Conservation (phyloP, 2,113 vertebrate species). For the Anhinga anhinga region DNA sequence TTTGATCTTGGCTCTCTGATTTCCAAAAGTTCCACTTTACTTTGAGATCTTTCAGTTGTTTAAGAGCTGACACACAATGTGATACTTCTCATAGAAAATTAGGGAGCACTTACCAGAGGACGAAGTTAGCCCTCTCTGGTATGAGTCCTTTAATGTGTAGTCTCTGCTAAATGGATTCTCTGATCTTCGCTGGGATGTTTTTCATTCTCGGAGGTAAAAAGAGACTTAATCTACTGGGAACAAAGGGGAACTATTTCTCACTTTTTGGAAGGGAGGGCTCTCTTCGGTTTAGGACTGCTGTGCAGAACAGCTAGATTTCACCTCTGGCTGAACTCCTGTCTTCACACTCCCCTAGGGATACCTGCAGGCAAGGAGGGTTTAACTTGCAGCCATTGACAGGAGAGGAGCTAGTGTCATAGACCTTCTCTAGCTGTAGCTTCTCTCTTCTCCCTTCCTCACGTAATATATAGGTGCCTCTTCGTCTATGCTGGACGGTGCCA, state of each 20-base stretch:
- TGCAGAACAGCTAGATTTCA: neutral
- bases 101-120: neutral
- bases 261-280: neutral
- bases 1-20: neutral
- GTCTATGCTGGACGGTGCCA: neutral
- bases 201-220: conserved; percentile 8
- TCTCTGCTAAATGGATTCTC: neutral
- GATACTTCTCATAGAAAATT: neutral
- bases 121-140: neutral
- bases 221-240: neutral
- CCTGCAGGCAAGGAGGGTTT: neutral
- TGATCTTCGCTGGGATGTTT: conserved; percentile 13
- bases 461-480: neutral
- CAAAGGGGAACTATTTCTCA: neutral
- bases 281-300: neutral
- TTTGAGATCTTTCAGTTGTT: neutral
- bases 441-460: neutral
- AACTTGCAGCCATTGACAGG: neutral
- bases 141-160: neutral
- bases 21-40: neutral
- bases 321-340: neutral
- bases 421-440: neutral
- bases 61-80: neutral
- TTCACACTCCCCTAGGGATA: neutral
- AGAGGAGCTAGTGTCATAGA: neutral